These are phyloP conservation scores for Caenorhabditis sp. DNA, from an alignment of 2,888 invertebrate genomes.

Conservation along the genomic window DNA sequence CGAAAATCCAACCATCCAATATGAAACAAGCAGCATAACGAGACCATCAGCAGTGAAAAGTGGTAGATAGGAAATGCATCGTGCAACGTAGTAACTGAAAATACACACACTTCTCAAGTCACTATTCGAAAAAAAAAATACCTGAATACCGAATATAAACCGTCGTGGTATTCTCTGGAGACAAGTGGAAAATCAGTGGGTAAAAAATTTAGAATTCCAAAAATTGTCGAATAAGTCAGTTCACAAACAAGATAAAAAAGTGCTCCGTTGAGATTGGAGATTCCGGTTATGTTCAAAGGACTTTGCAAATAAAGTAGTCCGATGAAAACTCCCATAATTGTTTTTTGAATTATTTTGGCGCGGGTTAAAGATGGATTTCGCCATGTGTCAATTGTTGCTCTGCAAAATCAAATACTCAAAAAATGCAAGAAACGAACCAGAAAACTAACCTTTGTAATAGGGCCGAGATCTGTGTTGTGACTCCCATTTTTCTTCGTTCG, in stretches of 20 bases:
- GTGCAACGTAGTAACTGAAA: constrained; percentile 62
- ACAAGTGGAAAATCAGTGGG: constrained; percentile 88
- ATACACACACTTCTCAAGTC: neutral
- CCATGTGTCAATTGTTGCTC: constrained; percentile 64
- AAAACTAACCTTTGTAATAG: constrained; percentile 26
- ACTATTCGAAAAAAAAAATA: neutral
- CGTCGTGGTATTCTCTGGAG: constrained; percentile 86
- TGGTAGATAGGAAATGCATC: constrained; percentile 64
- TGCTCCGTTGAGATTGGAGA: constrained; percentile 92
- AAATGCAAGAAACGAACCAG: too few relatives aligned
- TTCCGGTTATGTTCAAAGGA: constrained; percentile 79
- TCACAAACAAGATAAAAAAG: constrained; percentile 80
- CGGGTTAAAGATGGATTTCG: constrained; percentile 64
- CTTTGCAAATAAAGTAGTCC: constrained; percentile 80
- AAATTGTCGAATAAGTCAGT: constrained; percentile 83
- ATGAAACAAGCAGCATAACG: constrained; percentile 83
- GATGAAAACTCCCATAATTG: constrained; percentile 75
- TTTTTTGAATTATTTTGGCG: constrained; percentile 67
- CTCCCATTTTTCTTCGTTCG: constrained; percentile 34
- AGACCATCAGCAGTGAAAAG: constrained; percentile 78
- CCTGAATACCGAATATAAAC: constrained; percentile 80
- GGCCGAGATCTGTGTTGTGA: constrained; percentile 43
- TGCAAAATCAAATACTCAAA: constrained; percentile 4
- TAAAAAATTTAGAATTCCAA: constrained; percentile 86
- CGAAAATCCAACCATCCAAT: constrained; percentile 83